Conservation (phyloP, 2,113 vertebrate species). For the Mandrillus leucophaeus region DNA sequence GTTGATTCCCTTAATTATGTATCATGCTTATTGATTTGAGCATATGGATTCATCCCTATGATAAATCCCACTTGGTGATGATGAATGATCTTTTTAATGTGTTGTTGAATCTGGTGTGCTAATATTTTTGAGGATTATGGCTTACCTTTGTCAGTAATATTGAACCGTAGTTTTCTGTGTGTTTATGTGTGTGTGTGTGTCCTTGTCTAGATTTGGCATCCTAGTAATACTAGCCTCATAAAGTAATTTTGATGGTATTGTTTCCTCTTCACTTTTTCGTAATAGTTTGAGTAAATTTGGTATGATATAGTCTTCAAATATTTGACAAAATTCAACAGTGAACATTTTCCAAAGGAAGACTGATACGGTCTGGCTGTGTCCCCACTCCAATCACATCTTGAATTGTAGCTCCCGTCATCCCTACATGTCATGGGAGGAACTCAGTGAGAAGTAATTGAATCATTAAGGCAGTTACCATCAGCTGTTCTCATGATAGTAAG, state of each 20-base stretch:
- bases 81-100: background rate
- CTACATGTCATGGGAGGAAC: no score
- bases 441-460: no score
- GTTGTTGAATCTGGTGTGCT: background rate
- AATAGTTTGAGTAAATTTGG: background rate
- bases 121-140: background rate
- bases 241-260: background rate
- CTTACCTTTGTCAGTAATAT: background rate
- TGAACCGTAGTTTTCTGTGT: background rate
- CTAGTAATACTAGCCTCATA: background rate
- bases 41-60: background rate
- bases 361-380: no score
- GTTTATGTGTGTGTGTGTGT: background rate
- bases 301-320: background rate
- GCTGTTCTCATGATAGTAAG: no score
- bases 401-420: no score
- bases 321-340: background rate
- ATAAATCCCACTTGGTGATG: background rate
- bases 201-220: background rate
- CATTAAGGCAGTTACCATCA: no score
- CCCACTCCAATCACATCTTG: no score
- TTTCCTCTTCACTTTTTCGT: background rate
- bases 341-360: background rate
- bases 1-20: background rate
- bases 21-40: background rate